phyloP scores from a whole-genome alignment of 1,140 invertebrate genomes.

The Drosophila oshimai region DNA sequence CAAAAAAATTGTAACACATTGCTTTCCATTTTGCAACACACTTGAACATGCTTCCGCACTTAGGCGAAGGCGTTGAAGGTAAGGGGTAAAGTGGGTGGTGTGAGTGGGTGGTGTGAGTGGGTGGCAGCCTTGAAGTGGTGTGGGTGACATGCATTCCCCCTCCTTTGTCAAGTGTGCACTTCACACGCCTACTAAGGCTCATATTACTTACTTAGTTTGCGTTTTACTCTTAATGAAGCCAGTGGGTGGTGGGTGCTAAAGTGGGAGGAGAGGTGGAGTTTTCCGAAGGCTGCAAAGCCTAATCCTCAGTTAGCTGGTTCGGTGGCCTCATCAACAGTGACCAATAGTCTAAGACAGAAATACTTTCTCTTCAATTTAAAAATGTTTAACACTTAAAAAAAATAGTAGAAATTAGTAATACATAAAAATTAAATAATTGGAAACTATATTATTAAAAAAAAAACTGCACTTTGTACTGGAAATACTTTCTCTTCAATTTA shows the following conservation, averaged over 20 bases:
- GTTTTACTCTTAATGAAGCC: conserved; percentile 41
- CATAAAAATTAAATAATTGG: no score
- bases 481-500: no score
- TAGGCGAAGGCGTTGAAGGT: conserved; percentile 60
- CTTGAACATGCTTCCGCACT: conserved; percentile 79
- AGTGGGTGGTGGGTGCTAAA: no score
- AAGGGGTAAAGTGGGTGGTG: background rate
- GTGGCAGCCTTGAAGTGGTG: conserved; percentile 44
- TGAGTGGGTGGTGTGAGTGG: background rate
- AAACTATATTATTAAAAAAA: no score
- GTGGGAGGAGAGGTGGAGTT: background rate
- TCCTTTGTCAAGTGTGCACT: conserved; percentile 58
- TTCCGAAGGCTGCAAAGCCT: no score
- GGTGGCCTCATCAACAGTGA: no score
- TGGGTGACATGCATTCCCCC: conserved; percentile 49
- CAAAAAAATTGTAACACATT: conserved; percentile 63
- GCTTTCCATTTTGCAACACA: conserved; percentile 76
- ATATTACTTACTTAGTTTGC: conserved; percentile 76
- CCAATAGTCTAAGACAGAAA: no score
- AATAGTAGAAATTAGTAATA: no score
- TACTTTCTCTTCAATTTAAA: no score
- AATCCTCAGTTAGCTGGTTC: no score
- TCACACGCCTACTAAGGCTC: conserved; percentile 72
- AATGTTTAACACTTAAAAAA: no score
- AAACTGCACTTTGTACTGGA: no score